A percentile compares a stretch with the other conserved stretches of the same genome.
These are phyloP conservation scores for Myathropa florea DNA, from an alignment of 2,888 invertebrate genomes.

Conservation along the genomic window DNA sequence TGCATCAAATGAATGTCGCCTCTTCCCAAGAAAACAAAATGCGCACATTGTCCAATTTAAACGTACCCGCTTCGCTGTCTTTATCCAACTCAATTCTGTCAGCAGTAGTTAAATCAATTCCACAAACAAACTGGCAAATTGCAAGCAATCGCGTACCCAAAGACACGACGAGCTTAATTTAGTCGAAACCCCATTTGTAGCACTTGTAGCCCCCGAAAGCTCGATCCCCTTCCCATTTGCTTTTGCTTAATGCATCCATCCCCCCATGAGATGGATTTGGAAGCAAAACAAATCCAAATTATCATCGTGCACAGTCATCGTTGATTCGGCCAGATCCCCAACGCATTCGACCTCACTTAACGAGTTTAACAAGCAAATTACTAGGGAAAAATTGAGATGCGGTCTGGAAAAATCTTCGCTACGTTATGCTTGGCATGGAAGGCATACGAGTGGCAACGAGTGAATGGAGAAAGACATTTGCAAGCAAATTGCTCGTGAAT, in stretches of 20 bases:
- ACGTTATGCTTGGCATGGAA: neutral
- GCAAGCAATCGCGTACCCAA: neutral
- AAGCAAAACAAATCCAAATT: neutral
- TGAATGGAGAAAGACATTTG: neutral
- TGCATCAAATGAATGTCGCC: neutral
- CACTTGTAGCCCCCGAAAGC: neutral
- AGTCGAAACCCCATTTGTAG: neutral
- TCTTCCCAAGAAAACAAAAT: neutral
- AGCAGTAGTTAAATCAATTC: conserved; percentile 13
- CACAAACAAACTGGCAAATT: conserved; percentile 21
- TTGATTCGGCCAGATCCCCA: neutral
- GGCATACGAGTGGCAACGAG: neutral
- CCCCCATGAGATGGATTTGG: neutral
- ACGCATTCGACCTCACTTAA: neutral
- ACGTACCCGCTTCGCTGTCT: neutral
- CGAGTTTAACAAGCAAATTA: neutral
- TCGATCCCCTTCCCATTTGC: neutral
- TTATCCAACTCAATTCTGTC: neutral
- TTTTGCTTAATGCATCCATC: neutral
- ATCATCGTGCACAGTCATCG: neutral
- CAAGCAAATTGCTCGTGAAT: neutral
- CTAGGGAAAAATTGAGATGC: neutral
- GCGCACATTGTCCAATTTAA: neutral
- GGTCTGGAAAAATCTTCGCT: neutral
- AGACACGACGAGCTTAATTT: neutral